Evolutionary conservation across 2,888 invertebrate genomes (phyloP), one percentile per base, ranked within the genome.

Genomic region (Coleophora deauratella): DNA sequence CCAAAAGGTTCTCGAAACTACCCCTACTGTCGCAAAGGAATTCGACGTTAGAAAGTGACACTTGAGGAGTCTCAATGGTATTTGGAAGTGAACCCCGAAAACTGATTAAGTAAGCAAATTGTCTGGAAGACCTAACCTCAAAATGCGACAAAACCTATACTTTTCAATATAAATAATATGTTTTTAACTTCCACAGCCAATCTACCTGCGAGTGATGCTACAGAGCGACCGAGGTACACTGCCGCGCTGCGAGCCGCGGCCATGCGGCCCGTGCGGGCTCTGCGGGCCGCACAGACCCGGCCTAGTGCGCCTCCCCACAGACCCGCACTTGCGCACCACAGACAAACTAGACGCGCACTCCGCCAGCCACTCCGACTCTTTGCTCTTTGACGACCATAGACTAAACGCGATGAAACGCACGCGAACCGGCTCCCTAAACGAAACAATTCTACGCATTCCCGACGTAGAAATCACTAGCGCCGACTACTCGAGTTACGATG

Each of bases 191-290:
- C 50, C 44, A 43, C 91, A 94, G 94, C 94, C 94, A 62, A 92
- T 94, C 77, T 93, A 90, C 87, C 87, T 93, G 57, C 90, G 89
- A 66, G 87, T 91, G 79, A 82, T 88, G 75, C 88, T 94, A 57
- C 88, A 88, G 66, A 82, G 87, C 64, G 90, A 91, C 70, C 88
- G 93, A 93, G 94, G 94, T 93, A 93, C 85, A 75, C 78, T 91
- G 72, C 78, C 82, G 66, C 91, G 91, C 79, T 88, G 88, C 88
- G 81, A 85, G 74, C 66, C 74, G 56, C 62, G 67, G 49, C 67
- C 73, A 27, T 71, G 73, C 61, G 62, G 74, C 38, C 72, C 76
- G 43, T 81, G 82, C 69, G 61, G 44, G 52, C 50, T 52, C 47
- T 50, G 51, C 42, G 15, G 41, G 31, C 42, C 48, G 31, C 44